Percentiles rank a stretch among this genome's conserved stretches.
These are phyloP conservation scores for Galerucella pusilla DNA, from an alignment of 2,888 invertebrate genomes.

Conservation along the genomic window DNA sequence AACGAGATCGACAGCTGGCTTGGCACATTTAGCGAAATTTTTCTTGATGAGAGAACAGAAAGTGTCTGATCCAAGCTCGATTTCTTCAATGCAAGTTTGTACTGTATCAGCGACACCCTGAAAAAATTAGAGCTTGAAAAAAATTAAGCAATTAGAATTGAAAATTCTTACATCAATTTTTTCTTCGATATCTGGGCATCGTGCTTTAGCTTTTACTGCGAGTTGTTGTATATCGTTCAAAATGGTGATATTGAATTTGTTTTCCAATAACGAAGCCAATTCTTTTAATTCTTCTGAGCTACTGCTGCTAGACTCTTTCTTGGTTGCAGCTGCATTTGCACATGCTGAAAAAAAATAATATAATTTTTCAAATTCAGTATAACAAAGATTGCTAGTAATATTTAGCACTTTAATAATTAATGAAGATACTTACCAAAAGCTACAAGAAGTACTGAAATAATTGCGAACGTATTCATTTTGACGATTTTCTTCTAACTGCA, in stretches of 20 bases:
- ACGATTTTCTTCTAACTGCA: not conserved
- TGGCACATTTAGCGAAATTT: slow-evolving; percentile 40
- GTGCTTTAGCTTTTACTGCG: slow-evolving; percentile 31
- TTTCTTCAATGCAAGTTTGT: slow-evolving; percentile 29
- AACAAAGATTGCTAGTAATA: not conserved
- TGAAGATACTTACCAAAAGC: slow-evolving; percentile 19
- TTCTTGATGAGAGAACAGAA: slow-evolving; percentile 42
- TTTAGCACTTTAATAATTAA: not conserved
- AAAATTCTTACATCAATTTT: slow-evolving; percentile 37
- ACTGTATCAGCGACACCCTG: slow-evolving; percentile 29
- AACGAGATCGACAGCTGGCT: slow-evolving; percentile 39
- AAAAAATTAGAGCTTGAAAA: slow-evolving; percentile 7
- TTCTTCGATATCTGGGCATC: slow-evolving; percentile 40
- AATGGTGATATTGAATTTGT: slow-evolving; percentile 39
- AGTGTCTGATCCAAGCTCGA: slow-evolving; percentile 43
- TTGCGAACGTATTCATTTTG: slow-evolving; percentile 22
- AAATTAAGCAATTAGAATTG: not conserved
- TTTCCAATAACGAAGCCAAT: slow-evolving; percentile 22
- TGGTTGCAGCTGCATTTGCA: slow-evolving; percentile 4
- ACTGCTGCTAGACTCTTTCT: slow-evolving; percentile 17
- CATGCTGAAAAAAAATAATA: not conserved
- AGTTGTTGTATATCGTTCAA: slow-evolving; percentile 29
- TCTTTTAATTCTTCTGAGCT: slow-evolving; percentile 25
- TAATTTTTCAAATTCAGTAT: not conserved
- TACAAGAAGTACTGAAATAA: slow-evolving; percentile 14